Conservation (phyloP, 2,888 invertebrate genomes). For the Polyommatus icarus region DNA sequence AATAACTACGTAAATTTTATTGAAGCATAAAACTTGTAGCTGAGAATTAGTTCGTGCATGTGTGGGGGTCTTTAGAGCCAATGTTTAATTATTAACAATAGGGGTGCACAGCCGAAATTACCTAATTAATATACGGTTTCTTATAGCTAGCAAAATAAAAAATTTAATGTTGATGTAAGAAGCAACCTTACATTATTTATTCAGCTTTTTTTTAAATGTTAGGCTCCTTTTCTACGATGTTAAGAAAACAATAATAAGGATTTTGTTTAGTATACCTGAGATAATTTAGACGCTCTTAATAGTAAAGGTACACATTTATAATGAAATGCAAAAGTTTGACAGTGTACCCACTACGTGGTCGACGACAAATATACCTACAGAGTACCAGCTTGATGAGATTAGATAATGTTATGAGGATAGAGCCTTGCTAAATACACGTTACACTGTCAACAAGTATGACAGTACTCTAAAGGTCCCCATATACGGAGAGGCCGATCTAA, state of each 20-base stretch:
- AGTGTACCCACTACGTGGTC: neutral
- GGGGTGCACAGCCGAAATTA: neutral
- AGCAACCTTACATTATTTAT: too few relatives aligned
- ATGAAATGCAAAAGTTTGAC: neutral
- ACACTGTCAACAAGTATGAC: too few relatives aligned
- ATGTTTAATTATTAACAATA: neutral
- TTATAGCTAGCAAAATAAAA: too few relatives aligned
- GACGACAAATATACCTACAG: neutral
- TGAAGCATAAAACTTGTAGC: neutral
- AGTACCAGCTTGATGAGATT: constrained; percentile 12
- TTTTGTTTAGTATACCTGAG: too few relatives aligned
- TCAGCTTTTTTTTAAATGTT: too few relatives aligned
- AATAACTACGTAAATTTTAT: neutral
- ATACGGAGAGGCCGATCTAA: too few relatives aligned
- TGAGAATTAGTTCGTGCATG: neutral
- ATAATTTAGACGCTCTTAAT: neutral
- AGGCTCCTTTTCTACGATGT: too few relatives aligned
- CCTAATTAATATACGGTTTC: too few relatives aligned
- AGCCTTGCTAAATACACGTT: too few relatives aligned
- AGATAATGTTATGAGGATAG: neutral
- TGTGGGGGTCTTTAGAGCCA: neutral
- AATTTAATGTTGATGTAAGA: too few relatives aligned
- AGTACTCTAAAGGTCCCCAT: too few relatives aligned
- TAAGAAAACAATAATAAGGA: too few relatives aligned
- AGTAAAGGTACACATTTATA: neutral